Evolutionary conservation across 2,888 invertebrate genomes (phyloP).

Genomic region (Phortica magna): DNA sequence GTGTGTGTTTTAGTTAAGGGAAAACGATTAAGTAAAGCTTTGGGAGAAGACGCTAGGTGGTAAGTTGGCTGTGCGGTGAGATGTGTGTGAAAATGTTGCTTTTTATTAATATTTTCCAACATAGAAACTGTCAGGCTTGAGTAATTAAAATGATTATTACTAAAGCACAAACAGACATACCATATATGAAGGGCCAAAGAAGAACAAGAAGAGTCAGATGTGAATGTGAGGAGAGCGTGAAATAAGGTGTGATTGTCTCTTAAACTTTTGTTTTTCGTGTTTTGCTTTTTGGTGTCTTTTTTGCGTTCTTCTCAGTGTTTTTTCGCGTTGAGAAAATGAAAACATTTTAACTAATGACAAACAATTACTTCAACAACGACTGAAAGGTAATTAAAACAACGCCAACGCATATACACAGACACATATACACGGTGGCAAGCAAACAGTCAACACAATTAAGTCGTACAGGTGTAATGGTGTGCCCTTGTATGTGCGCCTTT

Average conservation of each 20-base stretch:
- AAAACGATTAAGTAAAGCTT: conserved; percentile 22
- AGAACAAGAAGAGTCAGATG: not conserved
- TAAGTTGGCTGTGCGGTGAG: not conserved
- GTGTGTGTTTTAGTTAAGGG: not conserved
- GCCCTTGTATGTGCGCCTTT: conserved; percentile 49
- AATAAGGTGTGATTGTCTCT: not conserved
- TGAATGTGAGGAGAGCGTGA: not conserved
- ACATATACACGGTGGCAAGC: conserved; percentile 30
- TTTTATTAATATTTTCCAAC: conserved; percentile 10
- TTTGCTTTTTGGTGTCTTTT: not conserved
- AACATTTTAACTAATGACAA: conserved; percentile 74
- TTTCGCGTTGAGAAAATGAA: conserved; percentile 56
- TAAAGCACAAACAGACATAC: conserved; percentile 29
- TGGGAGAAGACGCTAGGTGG: not conserved
- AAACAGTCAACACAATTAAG: conserved; percentile 24
- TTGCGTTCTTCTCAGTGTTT: not conserved
- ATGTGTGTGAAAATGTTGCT: not conserved
- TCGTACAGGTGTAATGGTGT: not conserved
- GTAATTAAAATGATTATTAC: conserved; percentile 65
- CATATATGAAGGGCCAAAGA: not conserved
- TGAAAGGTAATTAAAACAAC: conserved; percentile 69
- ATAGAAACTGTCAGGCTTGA: conserved; percentile 52
- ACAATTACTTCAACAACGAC: conserved; percentile 71
- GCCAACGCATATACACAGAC: conserved; percentile 38
- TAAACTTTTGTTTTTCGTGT: not conserved